Conservation (phyloP, 2,113 vertebrate genomes). For the Oryctolagus cuniculus region mOryCun1.1 NC_091438.1:61028501-61029000, state of each 20-base stretch:
- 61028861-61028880: too few species aligned
- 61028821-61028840: too few species aligned
- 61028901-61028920: too few species aligned
- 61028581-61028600: not conserved
- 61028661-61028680: conserved; percentile 1
- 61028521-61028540: not conserved
- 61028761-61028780: not conserved
- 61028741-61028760: not conserved
- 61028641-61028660: not conserved
- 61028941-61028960: not conserved
- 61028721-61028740: not conserved
- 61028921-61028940: too few species aligned
- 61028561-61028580: not conserved
- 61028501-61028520: not conserved
- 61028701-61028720: conserved; percentile 19
- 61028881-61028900: too few species aligned
- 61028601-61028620: not conserved
- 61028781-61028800: too few species aligned
- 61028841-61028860: too few species aligned
- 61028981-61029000: not conserved
- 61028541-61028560: not conserved
- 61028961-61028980: not conserved
- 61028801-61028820: too few species aligned
- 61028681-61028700: not conserved
- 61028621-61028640: not conserved